These are phyloP conservation scores for Botia kubotai DNA, from an alignment of 2,797 vertebrate genomes.

Conservation along the genomic window DNA sequence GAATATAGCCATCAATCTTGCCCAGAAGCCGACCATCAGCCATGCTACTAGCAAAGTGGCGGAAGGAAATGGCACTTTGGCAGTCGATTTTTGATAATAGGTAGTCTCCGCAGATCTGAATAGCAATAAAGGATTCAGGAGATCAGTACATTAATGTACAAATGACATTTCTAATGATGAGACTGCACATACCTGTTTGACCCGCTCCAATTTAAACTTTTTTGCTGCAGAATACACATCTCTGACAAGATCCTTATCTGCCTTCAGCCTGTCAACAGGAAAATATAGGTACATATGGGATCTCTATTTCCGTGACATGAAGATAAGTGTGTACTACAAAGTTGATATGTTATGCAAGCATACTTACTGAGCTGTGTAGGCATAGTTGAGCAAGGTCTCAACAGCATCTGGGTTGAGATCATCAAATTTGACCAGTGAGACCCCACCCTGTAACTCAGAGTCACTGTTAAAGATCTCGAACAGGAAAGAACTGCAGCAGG, in stretches of 20 bases:
- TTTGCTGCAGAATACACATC: constrained; percentile 97
- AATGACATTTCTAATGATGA: not conserved
- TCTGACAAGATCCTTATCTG: constrained; percentile 93
- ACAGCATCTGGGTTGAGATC: constrained; percentile 95
- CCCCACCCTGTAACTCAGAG: constrained; percentile 84
- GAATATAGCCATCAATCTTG: constrained; percentile 92
- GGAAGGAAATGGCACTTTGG: constrained; percentile 92
- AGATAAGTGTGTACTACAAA: not conserved
- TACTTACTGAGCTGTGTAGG: constrained; percentile 96
- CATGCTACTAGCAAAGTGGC: constrained; percentile 95
- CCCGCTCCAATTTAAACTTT: constrained; percentile 94
- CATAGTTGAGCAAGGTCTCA: constrained; percentile 96
- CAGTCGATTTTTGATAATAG: constrained; percentile 92
- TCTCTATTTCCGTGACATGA: not conserved
- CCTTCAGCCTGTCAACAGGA: constrained; percentile 85
- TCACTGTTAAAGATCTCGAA: constrained; percentile 98
- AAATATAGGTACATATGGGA: not conserved
- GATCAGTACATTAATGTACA: not conserved
- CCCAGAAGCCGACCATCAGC: constrained; percentile 87
- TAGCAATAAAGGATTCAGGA: not conserved
- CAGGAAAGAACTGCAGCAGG: constrained; percentile 96
- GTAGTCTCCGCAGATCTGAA: constrained; percentile 96
- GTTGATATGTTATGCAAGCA: not conserved
- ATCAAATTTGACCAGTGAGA: constrained; percentile 95
- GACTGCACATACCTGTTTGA: constrained; percentile 86